Percentiles rank a stretch among this genome's conserved stretches.
Evolutionary conservation across 2,113 vertebrate genomes (phyloP).

Genomic region (Syrmaticus mikado): DNA sequence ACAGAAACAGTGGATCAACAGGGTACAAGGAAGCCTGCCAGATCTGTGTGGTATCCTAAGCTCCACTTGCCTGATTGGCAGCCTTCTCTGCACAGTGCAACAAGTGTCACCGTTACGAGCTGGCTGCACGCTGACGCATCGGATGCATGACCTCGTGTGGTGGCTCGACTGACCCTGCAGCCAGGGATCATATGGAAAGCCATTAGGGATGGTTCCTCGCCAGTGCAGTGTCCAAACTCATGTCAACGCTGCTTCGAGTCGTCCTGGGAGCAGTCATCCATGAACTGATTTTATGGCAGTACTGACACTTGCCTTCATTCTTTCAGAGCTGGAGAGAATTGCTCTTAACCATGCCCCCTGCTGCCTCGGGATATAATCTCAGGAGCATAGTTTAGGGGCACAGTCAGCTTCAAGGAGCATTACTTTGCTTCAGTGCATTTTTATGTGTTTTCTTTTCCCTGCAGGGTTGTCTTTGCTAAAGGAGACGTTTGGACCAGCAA

Average conservation of each 20-base stretch:
- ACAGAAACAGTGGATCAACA: not conserved
- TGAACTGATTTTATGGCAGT: conserved; percentile 55
- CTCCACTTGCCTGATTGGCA: not conserved
- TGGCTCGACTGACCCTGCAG: conserved; percentile 37
- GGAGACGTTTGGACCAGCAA: conserved; percentile 25
- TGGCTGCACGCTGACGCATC: not conserved
- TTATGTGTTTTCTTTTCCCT: conserved; percentile 58
- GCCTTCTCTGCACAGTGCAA: not conserved
- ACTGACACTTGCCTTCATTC: conserved; percentile 66
- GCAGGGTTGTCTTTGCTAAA: conserved; percentile 38
- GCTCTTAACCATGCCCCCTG: conserved; percentile 60
- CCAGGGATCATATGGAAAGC: conserved; percentile 43
- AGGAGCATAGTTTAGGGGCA: conserved; percentile 60
- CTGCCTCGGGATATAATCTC: conserved; percentile 43
- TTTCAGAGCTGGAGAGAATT: not conserved
- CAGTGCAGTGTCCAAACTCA: conserved; percentile 34
- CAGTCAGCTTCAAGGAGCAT: conserved; percentile 61
- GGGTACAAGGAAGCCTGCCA: not conserved
- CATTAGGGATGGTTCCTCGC: conserved; percentile 48
- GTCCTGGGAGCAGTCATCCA: conserved; percentile 57
- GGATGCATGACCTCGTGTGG: not conserved
- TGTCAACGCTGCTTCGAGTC: conserved; percentile 38
- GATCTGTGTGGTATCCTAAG: not conserved
- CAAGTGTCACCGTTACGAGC: not conserved
- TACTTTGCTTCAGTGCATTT: conserved; percentile 63